Conservation (phyloP, 2,113 vertebrate species). For the Peromyscus californicus region DNA sequence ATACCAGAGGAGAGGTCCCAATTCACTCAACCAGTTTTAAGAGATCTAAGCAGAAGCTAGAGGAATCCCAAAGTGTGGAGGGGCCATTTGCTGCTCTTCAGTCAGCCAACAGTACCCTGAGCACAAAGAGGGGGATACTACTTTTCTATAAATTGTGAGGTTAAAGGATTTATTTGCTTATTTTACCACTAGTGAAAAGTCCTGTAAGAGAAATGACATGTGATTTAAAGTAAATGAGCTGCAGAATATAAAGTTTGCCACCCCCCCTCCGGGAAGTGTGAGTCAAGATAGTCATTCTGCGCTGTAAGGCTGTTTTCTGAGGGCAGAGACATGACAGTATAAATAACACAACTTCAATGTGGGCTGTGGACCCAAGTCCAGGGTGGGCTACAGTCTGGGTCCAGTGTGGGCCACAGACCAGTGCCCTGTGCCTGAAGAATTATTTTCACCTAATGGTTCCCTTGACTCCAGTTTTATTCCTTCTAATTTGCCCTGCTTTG, state of each 20-base stretch:
- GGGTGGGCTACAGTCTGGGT: neutral
- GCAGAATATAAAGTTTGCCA: neutral
- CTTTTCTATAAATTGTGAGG: conserved; percentile 17
- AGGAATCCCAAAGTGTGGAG: neutral
- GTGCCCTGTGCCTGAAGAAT: neutral
- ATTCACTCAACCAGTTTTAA: neutral
- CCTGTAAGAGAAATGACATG: neutral
- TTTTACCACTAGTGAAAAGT: conserved; percentile 25
- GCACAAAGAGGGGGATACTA: neutral
- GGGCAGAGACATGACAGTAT: neutral
- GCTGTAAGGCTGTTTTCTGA: neutral
- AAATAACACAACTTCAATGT: neutral
- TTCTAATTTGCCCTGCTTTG: conserved; percentile 3
- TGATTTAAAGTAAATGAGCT: neutral
- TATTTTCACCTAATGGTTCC: conserved; percentile 54
- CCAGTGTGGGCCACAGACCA: neutral
- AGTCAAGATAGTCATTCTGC: neutral
- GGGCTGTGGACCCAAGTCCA: neutral
- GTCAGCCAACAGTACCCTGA: neutral
- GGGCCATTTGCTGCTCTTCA: neutral
- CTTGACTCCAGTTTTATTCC: conserved; percentile 44
- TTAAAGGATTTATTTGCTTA: neutral
- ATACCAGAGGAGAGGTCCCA: neutral
- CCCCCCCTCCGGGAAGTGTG: neutral
- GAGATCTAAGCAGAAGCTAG: neutral